phyloP scores from a whole-genome alignment of 2,113 vertebrate species.

The Chamaea fasciata region DNA sequence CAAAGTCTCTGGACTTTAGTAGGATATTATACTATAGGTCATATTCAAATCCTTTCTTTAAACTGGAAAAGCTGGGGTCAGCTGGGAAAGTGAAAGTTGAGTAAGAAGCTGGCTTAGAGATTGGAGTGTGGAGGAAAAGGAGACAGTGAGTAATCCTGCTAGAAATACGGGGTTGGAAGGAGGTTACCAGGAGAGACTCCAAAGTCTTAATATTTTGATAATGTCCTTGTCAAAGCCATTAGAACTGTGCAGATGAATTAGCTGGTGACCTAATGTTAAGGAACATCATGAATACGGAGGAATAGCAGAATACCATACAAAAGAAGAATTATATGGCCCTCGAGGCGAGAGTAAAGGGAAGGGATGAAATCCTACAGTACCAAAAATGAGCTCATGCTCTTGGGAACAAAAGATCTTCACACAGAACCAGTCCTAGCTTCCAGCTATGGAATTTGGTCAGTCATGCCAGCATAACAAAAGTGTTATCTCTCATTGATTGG shows the following conservation, averaged over 20 bases:
- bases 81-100: slow-evolving; percentile 21
- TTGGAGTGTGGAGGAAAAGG: slow-evolving; percentile 2
- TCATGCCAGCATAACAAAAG: background rate
- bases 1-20: background rate
- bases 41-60: background rate
- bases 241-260: slow-evolving; percentile 26
- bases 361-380: background rate
- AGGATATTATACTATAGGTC: background rate
- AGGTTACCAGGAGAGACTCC: slow-evolving; percentile 24
- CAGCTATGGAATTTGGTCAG: background rate
- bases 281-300: background rate
- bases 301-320: background rate
- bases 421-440: background rate
- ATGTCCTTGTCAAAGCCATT: slow-evolving; percentile 42
- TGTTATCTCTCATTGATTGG: background rate
- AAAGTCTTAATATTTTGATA: slow-evolving; percentile 50
- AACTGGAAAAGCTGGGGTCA: slow-evolving; percentile 1
- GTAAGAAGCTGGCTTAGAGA: slow-evolving; percentile 33
- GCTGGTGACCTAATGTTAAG: slow-evolving; percentile 20
- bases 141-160: slow-evolving; percentile 50
- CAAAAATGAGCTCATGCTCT: slow-evolving; percentile 6
- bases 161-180: slow-evolving; percentile 15
- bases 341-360: background rate
- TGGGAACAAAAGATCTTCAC: background rate
- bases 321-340: background rate